phyloP scores from a whole-genome alignment of 2,113 vertebrate species.

The Corapipo altera region DNA sequence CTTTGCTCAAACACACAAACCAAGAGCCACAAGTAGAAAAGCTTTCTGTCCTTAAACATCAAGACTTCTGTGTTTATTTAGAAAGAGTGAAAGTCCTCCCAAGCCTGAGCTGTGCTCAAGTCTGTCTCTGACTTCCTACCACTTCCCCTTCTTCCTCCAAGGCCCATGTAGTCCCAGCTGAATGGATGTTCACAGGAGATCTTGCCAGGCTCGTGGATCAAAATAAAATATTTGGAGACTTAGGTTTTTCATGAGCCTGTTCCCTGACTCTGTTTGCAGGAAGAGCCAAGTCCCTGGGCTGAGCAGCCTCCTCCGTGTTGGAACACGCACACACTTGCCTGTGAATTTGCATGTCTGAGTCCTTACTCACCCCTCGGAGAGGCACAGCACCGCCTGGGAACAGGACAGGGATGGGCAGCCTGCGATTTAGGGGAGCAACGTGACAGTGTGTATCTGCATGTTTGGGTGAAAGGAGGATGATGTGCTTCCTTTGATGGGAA shows the following conservation, averaged over 20 bases:
- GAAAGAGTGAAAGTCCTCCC: background rate
- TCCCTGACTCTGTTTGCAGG: background rate
- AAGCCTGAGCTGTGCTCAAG: background rate
- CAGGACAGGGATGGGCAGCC: fast-evolving
- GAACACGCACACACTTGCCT: background rate
- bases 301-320: background rate
- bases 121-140: background rate
- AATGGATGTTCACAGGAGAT: slow-evolving; percentile 24
- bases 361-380: background rate
- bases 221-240: slow-evolving; percentile 52
- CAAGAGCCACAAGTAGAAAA: background rate
- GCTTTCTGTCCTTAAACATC: background rate
- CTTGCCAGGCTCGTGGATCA: slow-evolving; percentile 22
- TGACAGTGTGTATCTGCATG: background rate
- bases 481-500: background rate
- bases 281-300: background rate
- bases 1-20: background rate
- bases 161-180: background rate
- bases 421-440: background rate
- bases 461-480: background rate
- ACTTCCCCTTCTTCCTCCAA: background rate
- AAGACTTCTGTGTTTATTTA: background rate
- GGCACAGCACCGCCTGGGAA: background rate
- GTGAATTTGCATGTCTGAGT: slow-evolving; percentile 18
- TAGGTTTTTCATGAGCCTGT: slow-evolving; percentile 16